phyloP scores from a whole-genome alignment of 1,140 invertebrate species.

The Apocrypta bakeri region DNA sequence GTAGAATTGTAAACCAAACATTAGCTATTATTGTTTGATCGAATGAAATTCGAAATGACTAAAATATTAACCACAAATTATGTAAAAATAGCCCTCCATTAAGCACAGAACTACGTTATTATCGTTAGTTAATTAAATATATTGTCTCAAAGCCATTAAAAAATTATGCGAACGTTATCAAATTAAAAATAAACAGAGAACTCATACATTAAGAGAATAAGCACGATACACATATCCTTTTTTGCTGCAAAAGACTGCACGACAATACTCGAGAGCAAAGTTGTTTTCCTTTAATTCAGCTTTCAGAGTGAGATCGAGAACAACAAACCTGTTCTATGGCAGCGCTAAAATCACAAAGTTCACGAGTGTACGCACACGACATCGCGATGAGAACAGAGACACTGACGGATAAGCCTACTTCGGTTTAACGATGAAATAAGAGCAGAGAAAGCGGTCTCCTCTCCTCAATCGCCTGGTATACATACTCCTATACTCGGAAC shows the following conservation, averaged over 20 bases:
- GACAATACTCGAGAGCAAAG: slow-evolving; percentile 13
- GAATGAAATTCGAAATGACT: too few species aligned
- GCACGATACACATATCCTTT: too few species aligned
- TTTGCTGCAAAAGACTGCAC: too few species aligned
- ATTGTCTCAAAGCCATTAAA: too few species aligned
- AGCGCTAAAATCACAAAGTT: slow-evolving; percentile 14
- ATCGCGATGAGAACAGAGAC: background rate
- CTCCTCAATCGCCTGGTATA: background rate
- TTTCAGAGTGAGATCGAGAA: background rate
- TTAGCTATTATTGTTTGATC: too few species aligned
- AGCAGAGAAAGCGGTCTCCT: background rate
- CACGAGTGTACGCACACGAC: background rate
- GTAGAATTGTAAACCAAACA: background rate
- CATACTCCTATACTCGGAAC: background rate
- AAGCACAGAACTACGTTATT: too few species aligned
- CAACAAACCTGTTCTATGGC: background rate
- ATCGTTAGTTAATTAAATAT: too few species aligned
- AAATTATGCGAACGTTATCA: too few species aligned
- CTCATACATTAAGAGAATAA: too few species aligned
- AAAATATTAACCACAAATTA: too few species aligned
- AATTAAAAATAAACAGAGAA: too few species aligned
- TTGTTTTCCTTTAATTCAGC: slow-evolving; percentile 30
- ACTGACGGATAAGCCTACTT: background rate
- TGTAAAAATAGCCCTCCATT: too few species aligned
- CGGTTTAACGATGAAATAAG: slow-evolving; percentile 20